These are phyloP conservation scores for Euura saliciscinereae DNA, from an alignment of 1,140 invertebrate species.

Conservation along the genomic window DNA sequence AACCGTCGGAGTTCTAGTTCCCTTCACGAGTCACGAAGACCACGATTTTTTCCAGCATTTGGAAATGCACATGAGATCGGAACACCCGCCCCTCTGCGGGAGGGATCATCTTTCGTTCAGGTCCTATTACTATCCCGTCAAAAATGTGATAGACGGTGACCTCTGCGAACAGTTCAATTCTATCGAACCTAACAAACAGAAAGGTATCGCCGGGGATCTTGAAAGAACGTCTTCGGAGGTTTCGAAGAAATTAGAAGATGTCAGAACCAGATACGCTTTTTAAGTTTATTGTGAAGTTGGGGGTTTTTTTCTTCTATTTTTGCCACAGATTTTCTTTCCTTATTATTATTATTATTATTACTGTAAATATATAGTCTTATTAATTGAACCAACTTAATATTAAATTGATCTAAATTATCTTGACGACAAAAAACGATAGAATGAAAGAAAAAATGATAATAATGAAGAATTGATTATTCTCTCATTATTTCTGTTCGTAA, in stretches of 20 bases:
- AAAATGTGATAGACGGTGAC: constrained; percentile 99
- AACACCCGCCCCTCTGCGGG: constrained; percentile 95
- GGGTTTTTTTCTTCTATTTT: no score
- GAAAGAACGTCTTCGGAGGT: constrained; percentile 96
- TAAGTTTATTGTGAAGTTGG: constrained; percentile 59
- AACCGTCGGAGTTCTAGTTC: constrained; percentile 93
- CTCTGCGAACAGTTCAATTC: constrained; percentile 99
- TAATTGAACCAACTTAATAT: no score
- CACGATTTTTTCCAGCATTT: constrained; percentile 99
- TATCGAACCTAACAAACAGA: constrained; percentile 92
- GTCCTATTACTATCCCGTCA: constrained; percentile 98
- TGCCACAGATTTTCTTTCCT: no score
- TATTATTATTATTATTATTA: no score
- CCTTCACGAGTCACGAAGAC: constrained; percentile 98
- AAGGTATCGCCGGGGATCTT: constrained; percentile 91
- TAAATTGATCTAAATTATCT: no score
- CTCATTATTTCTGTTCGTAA: no score
- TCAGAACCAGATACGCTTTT: constrained; percentile 93
- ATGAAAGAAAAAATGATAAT: no score
- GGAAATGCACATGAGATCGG: constrained; percentile 99
- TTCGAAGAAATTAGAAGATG: constrained; percentile 94
- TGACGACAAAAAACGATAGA: no score
- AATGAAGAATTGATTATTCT: no score
- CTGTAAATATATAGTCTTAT: no score
- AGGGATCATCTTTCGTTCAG: constrained; percentile 96